phyloP scores from a whole-genome alignment of 2,888 invertebrate genomes.

The Rutpela maculata region DNA sequence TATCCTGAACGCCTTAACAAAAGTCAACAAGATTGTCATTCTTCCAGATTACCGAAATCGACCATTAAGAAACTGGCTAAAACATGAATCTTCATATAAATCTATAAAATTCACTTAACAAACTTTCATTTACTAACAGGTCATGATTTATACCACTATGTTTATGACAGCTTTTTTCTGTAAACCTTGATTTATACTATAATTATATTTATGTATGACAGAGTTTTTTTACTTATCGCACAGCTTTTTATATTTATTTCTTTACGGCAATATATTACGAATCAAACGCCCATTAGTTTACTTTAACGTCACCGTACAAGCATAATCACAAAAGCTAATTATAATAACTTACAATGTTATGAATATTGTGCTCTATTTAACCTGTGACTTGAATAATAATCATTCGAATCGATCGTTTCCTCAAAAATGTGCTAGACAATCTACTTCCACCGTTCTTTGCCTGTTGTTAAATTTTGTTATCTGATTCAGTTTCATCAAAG shows the following conservation, averaged over 20 bases:
- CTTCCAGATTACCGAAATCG: not conserved
- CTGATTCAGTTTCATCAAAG: no score
- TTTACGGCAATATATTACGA: slow-evolving; percentile 3
- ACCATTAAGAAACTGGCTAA: not conserved
- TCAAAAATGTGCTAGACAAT: slow-evolving; percentile 4
- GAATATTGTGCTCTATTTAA: slow-evolving; percentile 53
- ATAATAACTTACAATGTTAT: slow-evolving; percentile 45
- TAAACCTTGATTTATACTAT: slow-evolving; percentile 32
- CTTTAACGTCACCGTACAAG: slow-evolving; percentile 30
- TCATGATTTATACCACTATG: slow-evolving; percentile 14
- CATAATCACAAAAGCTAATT: slow-evolving; percentile 47
- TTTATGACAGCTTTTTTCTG: slow-evolving; percentile 14
- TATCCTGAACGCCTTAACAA: no score
- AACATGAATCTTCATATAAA: slow-evolving; percentile 3
- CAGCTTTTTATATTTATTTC: slow-evolving; percentile 8
- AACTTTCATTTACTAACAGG: not conserved
- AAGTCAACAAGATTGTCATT: no score
- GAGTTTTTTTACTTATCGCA: not conserved
- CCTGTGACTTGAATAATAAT: slow-evolving; percentile 43
- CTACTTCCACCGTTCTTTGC: no score
- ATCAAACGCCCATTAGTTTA: slow-evolving; percentile 22
- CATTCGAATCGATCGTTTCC: slow-evolving; percentile 9
- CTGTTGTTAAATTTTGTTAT: no score
- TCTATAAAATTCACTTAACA: not conserved
- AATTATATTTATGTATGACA: slow-evolving; percentile 27